Evolutionary conservation across 2,797 vertebrate species (phyloP), one percentile per base, ranked within the genome.

Genomic region (Cyprinodon diabolis): DNA sequence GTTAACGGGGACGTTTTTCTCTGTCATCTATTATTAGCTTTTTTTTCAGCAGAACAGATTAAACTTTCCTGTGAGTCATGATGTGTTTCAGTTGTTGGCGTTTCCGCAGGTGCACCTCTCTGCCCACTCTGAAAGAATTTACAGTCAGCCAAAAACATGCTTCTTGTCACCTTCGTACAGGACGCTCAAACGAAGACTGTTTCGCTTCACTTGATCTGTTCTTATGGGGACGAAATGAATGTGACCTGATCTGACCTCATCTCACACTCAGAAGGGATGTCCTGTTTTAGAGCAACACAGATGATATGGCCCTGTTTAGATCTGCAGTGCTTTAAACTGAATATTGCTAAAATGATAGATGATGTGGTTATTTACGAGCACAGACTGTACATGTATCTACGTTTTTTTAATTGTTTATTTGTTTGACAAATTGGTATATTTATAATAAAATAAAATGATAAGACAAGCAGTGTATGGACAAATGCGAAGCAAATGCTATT

Each of bases 51-150:
- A 43, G 9, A 75, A 35, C 81, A 85, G 84, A 77, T 79, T 84
- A 87, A 79, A 85, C 58, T 86, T 88, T 89, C 89, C 87, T 85
- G 77, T 86, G 83, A 91, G 82, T 91, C 89, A 90, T 11, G 0
- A 4, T 65, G 82, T 6, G 45, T 62, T 75, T 71, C 68, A 56
- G 47, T 51, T 2, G 60, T 67, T 75, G 81, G 62, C 49, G 15
- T 87, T 88, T 76, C 66, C 78, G 76, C 79, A 90, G 83, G 37
- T 57, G 67, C 77, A 30, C n/a, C 56, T 65, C 58, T 37, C 48
- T 45, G 12, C 62, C 40, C 21, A 8, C 21, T 6, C 43, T 7
- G 12, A n/a, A 74, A 55, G 14, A 45, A 57, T 68, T 57, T 60
- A 62, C 47, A 37, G 75, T 70, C 37, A 13, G 35, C 62, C 13